Conservation (phyloP, 2,113 vertebrate genomes). For the Grus americana region DNA sequence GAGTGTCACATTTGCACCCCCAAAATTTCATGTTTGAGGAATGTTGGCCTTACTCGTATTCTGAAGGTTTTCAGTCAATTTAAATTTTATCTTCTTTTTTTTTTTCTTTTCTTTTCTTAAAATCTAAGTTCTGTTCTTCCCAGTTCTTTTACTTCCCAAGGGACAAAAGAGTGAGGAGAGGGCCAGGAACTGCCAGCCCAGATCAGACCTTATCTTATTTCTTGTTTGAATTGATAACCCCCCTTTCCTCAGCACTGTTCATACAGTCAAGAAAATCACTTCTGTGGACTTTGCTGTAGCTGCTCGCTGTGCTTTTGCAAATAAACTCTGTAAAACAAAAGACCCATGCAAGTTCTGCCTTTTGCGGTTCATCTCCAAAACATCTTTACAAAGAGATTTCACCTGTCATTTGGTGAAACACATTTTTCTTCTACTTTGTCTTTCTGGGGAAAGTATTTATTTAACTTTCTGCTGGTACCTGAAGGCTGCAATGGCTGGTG, state of each 20-base stretch:
- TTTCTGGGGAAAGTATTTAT: background rate
- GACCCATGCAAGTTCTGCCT: background rate
- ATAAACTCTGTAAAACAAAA: background rate
- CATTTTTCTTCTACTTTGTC: background rate
- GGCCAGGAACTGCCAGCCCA: background rate
- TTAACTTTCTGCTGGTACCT: background rate
- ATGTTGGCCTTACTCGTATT: background rate
- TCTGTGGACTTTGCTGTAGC: background rate
- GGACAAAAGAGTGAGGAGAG: background rate
- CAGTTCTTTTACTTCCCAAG: background rate
- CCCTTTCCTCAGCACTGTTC: background rate
- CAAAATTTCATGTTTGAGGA: background rate
- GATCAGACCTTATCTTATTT: background rate
- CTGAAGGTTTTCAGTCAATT: background rate
- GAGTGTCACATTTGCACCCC: background rate
- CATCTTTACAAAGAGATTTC: background rate
- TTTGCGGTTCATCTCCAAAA: background rate
- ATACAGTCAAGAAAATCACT: background rate
- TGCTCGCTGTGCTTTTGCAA: background rate
- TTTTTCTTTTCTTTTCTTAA: background rate
- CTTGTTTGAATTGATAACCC: background rate
- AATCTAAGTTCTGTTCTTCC: background rate
- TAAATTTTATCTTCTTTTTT: background rate
- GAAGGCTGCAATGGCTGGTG: background rate
- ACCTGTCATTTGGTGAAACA: background rate